phyloP scores from a whole-genome alignment of 2,888 invertebrate genomes.

The Timema podura region DNA sequence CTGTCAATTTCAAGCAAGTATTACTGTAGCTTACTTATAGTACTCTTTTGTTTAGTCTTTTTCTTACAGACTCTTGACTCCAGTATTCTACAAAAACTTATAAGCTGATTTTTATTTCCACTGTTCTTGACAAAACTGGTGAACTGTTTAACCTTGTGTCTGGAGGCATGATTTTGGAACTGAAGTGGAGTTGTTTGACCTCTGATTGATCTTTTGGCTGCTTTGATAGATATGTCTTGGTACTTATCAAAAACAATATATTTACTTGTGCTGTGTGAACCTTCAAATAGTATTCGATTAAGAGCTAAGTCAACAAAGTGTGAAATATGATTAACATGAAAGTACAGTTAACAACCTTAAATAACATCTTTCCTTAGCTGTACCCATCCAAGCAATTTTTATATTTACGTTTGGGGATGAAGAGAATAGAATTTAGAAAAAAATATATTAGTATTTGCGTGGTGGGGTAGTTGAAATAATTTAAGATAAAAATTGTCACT shows the following conservation, averaged over 20 bases:
- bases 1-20: background rate
- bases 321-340: too few species aligned
- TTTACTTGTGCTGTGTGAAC: background rate
- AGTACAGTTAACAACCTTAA: too few species aligned
- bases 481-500: too few species aligned
- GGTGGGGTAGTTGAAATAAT: too few species aligned
- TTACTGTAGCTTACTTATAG: background rate
- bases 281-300: conserved; percentile 3
- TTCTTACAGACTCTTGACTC: background rate
- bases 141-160: background rate
- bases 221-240: background rate
- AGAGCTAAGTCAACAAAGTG: background rate
- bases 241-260: background rate
- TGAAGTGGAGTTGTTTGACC: background rate
- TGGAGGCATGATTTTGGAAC: background rate
- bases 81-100: background rate
- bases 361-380: too few species aligned
- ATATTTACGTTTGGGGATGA: too few species aligned
- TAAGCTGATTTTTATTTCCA: background rate
- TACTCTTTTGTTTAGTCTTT: background rate
- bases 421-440: too few species aligned
- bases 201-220: background rate
- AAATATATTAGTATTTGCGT: too few species aligned
- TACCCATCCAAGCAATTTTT: too few species aligned
- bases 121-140: background rate